Conservation (phyloP, 2,888 invertebrate genomes). For the Tineola bisselliella region DNA sequence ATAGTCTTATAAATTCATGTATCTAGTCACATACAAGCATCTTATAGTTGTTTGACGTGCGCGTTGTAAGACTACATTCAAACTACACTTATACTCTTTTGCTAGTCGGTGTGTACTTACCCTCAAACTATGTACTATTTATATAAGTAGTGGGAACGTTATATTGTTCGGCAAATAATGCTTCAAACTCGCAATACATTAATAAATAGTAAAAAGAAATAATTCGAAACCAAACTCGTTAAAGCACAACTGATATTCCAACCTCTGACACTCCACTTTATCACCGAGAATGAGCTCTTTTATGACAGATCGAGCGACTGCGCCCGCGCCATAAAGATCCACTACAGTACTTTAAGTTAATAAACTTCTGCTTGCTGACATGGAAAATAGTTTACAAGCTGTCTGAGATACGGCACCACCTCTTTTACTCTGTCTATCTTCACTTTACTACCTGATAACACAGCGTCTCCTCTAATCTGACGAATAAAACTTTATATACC, state of each 20-base stretch:
- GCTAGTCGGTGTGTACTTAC: no score
- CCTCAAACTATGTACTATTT: no score
- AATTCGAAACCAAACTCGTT: constrained; percentile 51
- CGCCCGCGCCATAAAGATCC: constrained; percentile 18
- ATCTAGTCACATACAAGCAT: no score
- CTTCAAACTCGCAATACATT: no score
- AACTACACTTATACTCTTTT: no score
- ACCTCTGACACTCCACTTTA: constrained; percentile 41
- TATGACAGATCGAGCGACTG: constrained; percentile 29
- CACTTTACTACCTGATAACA: constrained; percentile 46
- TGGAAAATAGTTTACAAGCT: constrained; percentile 61
- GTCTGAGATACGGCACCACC: constrained; percentile 24
- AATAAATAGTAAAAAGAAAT: constrained; percentile 31
- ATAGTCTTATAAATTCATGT: no score
- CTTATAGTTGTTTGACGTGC: no score
- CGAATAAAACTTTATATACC: constrained; percentile 56
- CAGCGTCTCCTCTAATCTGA: constrained; percentile 47
- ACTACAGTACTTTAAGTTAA: constrained; percentile 38
- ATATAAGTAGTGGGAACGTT: no score
- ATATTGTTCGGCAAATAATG: no score
- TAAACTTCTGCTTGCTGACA: constrained; percentile 60
- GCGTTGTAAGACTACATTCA: no score
- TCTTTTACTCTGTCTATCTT: constrained; percentile 40
- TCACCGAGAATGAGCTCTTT: constrained; percentile 46
- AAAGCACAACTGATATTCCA: constrained; percentile 51